Evolutionary conservation across 2,797 vertebrate genomes (phyloP), one percentile per base, ranked within the genome.

Genomic region (Sylvia borin): DNA sequence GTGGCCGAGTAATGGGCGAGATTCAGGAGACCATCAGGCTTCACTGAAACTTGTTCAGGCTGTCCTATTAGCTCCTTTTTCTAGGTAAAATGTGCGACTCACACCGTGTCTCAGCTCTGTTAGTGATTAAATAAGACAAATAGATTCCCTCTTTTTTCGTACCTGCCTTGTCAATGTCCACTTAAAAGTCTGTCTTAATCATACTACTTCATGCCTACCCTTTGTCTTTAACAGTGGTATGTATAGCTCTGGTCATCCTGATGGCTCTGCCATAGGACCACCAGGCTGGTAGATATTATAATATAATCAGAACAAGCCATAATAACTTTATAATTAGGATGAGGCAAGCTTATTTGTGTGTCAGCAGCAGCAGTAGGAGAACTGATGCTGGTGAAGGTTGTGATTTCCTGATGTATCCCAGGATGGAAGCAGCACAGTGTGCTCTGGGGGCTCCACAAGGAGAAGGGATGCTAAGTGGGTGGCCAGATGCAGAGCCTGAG

Each of bases 371-470:
- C 19, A 65, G n/a, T 3, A 48, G 11, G 20, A 79, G 65, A 58
- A 24, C 34, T 65, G 36, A 34, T 2, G 2, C 2, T 50, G 15
- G 4, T 66, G 40, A 72, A 74, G n/a, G 25, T 20, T 68, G 25
- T 16, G 11, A 55, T 71, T 84, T 38, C 25, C 43, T 60, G 13
- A 13, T n/a, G 7, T 26, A 5, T 16, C 13, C 34, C 0, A 1
- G 19, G 11, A 9, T 40, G 65, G 62, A 91, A 61, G 20, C 20
- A 81, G 54, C 42, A 18, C 2, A 3, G 6, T 24, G n/a, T 38
- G 36, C 0, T 0, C 51, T 73, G 7, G 5, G 31, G 13, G 7
- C 5, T 32, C 0, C 0, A 22, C 31, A 15, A 16, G 29, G 19
- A 50, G 18, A 31, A 36, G 25, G 17, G 26, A 14, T 66, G 24